Percentiles rank a stretch among this genome's conserved stretches.
These are phyloP conservation scores for Dufourea novaeangliae DNA, from an alignment of 1,140 invertebrate genomes.

Conservation along the genomic window DNA sequence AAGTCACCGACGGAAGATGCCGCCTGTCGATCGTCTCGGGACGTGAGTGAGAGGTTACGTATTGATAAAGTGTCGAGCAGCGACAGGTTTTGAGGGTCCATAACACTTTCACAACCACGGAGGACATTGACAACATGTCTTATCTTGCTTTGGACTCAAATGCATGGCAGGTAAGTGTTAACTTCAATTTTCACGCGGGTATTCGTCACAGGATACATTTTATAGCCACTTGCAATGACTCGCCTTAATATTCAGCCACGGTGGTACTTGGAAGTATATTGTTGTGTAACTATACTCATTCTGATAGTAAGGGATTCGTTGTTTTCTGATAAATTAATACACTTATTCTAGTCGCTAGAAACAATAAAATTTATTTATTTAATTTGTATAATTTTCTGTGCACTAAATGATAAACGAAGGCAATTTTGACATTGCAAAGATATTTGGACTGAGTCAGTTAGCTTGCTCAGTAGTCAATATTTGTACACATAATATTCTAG, in stretches of 20 bases:
- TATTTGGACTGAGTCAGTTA: no score
- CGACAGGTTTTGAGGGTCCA: constrained; percentile 31
- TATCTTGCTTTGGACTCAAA: constrained; percentile 80
- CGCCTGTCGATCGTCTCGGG: constrained; percentile 61
- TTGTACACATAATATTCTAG: no score
- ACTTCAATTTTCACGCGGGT: background rate
- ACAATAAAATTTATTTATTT: no score
- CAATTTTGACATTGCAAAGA: no score
- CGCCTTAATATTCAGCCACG: no score
- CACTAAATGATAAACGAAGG: no score
- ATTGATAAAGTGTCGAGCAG: constrained; percentile 42
- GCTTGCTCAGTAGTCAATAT: no score
- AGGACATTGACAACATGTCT: constrained; percentile 77
- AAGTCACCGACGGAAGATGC: constrained; percentile 64
- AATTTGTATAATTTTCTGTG: no score
- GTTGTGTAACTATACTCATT: no score
- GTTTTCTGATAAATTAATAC: no score
- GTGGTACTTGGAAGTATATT: no score
- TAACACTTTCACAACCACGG: constrained; percentile 62
- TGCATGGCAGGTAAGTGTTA: constrained; percentile 79
- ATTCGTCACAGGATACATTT: background rate
- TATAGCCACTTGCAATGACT: background rate
- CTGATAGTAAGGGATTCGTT: no score
- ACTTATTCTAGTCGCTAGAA: constrained; percentile 8
- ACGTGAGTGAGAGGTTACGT: constrained; percentile 69